phyloP scores from a whole-genome alignment of 1,140 invertebrate species.

The Chymomyza costata region DNA sequence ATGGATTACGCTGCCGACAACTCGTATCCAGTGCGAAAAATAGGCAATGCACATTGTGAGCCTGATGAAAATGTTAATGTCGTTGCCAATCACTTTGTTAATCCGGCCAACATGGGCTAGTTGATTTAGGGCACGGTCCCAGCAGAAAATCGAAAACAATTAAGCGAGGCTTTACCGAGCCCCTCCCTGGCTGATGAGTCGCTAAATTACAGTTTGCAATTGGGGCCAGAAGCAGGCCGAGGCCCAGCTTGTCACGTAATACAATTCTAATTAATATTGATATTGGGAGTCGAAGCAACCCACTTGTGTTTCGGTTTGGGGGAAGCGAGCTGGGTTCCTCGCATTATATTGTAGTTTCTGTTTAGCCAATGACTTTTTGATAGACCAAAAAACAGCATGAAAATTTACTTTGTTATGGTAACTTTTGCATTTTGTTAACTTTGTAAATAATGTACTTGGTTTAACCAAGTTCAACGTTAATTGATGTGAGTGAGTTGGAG shows the following conservation, averaged over 20 bases:
- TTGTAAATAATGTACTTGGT: constrained; percentile 12
- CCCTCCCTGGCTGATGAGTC: constrained; percentile 29
- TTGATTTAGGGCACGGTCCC: constrained; percentile 41
- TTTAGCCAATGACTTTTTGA: constrained; percentile 58
- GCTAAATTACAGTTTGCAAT: constrained; percentile 29
- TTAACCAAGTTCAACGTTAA: constrained; percentile 34
- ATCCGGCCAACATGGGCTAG: constrained; percentile 45
- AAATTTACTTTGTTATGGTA: constrained; percentile 5
- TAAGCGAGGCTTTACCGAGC: constrained; percentile 47
- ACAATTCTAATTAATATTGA: constrained; percentile 71
- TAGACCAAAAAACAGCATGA: constrained; percentile 32
- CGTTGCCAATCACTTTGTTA: constrained; percentile 69
- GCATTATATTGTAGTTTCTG: constrained; percentile 49
- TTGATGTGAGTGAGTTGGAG: constrained; percentile 29
- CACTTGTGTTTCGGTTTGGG: background rate
- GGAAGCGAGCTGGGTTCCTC: constrained; percentile 31
- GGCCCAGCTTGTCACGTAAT: constrained; percentile 58
- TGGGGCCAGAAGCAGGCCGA: background rate
- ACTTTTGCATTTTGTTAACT: too few relatives aligned
- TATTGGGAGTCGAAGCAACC: constrained; percentile 29
- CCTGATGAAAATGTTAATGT: constrained; percentile 72
- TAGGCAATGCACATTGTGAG: constrained; percentile 18
- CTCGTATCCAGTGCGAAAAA: background rate
- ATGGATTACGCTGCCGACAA: constrained; percentile 63
- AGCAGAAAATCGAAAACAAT: constrained; percentile 59